Conservation (phyloP, 2,113 vertebrate genomes). For the Pachyramphus minor region DNA sequence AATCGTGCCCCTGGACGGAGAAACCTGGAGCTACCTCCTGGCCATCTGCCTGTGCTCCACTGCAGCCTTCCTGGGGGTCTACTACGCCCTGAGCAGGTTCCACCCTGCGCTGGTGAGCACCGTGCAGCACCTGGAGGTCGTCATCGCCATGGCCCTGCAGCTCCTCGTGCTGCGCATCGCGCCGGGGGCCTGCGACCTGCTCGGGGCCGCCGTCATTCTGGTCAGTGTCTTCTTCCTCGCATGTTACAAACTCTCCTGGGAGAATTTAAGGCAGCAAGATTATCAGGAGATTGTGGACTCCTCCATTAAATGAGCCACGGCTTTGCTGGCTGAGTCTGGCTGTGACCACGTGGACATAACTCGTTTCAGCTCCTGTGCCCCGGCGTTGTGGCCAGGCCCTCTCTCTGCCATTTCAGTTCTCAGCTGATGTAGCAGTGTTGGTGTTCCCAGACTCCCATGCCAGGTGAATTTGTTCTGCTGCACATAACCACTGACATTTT, state of each 20-base stretch:
- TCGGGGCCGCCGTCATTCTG: constrained; percentile 90
- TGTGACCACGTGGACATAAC: neutral
- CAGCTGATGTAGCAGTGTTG: neutral
- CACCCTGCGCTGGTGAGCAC: constrained; percentile 97
- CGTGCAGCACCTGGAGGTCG: constrained; percentile 94
- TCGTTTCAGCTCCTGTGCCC: constrained; percentile 3
- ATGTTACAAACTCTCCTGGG: constrained; percentile 90
- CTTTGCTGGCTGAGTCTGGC: neutral
- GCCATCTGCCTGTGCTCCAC: constrained; percentile 96
- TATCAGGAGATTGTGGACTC: constrained; percentile 96
- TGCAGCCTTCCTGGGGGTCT: constrained; percentile 94
- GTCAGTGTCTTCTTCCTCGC: constrained; percentile 91
- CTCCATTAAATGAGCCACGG: constrained; percentile 85
- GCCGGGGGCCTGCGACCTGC: constrained; percentile 87
- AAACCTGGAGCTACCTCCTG: constrained; percentile 95
- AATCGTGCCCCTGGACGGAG: constrained; percentile 90
- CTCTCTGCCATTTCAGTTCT: neutral
- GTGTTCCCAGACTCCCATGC: neutral
- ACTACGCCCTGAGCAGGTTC: constrained; percentile 94
- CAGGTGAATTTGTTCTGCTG: neutral
- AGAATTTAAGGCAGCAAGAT: constrained; percentile 84
- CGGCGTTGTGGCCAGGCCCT: constrained; percentile 1
- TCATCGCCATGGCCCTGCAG: constrained; percentile 94
- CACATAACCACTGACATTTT: neutral
- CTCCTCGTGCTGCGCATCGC: constrained; percentile 90